Percentiles rank a stretch among this genome's conserved stretches.
These are phyloP conservation scores for Fringilla coelebs DNA, from an alignment of 2,797 vertebrate genomes.

Conservation along the genomic window DNA sequence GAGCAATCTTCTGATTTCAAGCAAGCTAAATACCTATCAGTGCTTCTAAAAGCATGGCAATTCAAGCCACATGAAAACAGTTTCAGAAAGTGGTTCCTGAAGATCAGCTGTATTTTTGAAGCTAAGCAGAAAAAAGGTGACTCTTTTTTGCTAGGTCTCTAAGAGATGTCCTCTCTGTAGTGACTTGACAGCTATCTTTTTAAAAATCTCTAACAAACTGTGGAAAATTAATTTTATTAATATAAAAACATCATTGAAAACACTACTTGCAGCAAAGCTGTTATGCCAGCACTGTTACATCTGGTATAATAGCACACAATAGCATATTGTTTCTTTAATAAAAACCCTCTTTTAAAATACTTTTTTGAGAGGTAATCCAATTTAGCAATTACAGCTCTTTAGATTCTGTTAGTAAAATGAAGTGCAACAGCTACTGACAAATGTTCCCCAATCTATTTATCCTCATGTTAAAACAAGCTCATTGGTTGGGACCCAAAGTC, in stretches of 20 bases:
- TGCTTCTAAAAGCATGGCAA: not conserved
- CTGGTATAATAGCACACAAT: not conserved
- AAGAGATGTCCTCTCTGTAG: not conserved
- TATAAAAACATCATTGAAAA: not conserved
- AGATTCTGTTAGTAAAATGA: slow-evolving; percentile 27
- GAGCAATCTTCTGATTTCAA: not conserved
- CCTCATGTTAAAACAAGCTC: not conserved
- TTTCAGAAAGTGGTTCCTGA: not conserved
- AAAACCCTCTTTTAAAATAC: not conserved
- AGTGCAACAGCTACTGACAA: not conserved
- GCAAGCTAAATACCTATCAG: not conserved
- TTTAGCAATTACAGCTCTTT: slow-evolving; percentile 22
- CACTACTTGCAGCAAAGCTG: not conserved
- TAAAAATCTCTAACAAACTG: not conserved
- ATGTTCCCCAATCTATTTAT: not conserved
- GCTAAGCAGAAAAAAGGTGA: not conserved
- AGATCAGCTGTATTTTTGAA: not conserved
- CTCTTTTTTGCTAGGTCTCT: not conserved
- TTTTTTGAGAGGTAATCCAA: slow-evolving; percentile 28
- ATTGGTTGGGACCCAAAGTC: not conserved
- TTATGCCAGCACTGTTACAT: not conserved
- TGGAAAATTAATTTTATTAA: not conserved
- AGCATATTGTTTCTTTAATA: not conserved
- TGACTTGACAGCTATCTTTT: not conserved
- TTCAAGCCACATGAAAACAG: not conserved